A percentile compares a stretch with the other conserved stretches of the same genome.
Conservation (phyloP, 2,888 invertebrate species). For the Sinelater perroti region DNA sequence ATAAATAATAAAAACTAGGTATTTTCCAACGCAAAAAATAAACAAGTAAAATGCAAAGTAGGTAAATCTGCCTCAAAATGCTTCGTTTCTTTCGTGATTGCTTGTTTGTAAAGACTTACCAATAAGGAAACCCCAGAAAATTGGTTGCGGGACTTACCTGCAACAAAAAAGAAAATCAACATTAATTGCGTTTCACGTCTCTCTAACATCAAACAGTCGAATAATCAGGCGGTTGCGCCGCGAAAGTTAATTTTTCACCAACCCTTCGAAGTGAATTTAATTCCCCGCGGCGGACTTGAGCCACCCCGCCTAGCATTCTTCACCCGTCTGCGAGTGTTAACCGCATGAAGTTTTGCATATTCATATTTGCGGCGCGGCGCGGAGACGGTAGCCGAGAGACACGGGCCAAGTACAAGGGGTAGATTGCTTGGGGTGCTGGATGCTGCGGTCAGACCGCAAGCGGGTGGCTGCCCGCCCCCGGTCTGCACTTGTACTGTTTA, state of each 20-base stretch:
- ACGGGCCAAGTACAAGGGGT: slow-evolving; percentile 30
- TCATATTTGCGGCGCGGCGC: slow-evolving; percentile 28
- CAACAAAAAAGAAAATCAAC: slow-evolving; percentile 17
- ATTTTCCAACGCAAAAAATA: too few relatives aligned
- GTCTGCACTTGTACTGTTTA: slow-evolving; percentile 41
- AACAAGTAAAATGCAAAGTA: too few relatives aligned
- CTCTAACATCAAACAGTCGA: too few relatives aligned
- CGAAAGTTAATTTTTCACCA: neutral
- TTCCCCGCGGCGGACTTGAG: neutral
- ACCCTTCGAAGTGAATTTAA: neutral
- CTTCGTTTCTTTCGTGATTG: too few relatives aligned
- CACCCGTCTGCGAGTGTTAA: slow-evolving; percentile 24
- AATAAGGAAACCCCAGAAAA: neutral
- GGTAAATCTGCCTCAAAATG: too few relatives aligned
- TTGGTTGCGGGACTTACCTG: slow-evolving; percentile 8
- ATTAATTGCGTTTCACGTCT: too few relatives aligned
- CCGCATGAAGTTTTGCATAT: slow-evolving; percentile 36
- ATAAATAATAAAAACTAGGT: too few relatives aligned
- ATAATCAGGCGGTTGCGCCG: too few relatives aligned
- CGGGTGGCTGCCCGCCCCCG: slow-evolving; percentile 39
- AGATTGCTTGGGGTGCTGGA: slow-evolving; percentile 44
- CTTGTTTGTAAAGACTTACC: too few relatives aligned
- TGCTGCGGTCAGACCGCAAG: slow-evolving; percentile 45
- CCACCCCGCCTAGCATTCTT: slow-evolving; percentile 3
- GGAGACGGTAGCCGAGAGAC: slow-evolving; percentile 19